Evolutionary conservation across 2,888 invertebrate genomes (phyloP).

Genomic region (Lacanobia oleracea): DNA sequence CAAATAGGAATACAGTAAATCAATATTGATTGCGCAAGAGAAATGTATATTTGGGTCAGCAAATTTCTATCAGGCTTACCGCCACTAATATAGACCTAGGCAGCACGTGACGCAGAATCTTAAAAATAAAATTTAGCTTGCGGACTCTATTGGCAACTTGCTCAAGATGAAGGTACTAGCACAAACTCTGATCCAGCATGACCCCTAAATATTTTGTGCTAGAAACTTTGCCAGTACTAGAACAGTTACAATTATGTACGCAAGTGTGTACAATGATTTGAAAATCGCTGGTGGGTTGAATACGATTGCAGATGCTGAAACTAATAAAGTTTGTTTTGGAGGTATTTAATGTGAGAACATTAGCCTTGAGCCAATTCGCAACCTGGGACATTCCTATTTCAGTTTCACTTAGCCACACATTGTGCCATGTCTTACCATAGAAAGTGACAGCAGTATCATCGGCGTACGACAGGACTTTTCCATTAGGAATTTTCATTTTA

Average conservation of each 20-base stretch:
- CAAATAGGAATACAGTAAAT: conserved; percentile 15
- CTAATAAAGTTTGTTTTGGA: conserved; percentile 1
- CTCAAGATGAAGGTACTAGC: too few relatives aligned
- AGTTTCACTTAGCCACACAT: not conserved
- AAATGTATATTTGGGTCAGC: conserved; percentile 4
- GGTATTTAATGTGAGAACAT: too few relatives aligned
- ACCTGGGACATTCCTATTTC: conserved; percentile 1
- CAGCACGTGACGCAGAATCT: conserved; percentile 5
- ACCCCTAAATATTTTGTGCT: too few relatives aligned
- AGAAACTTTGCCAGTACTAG: too few relatives aligned
- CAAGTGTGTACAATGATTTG: not conserved
- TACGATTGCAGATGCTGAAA: conserved; percentile 12
- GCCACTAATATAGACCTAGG: not conserved
- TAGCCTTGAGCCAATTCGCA: conserved; percentile 5
- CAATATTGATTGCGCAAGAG: conserved; percentile 10
- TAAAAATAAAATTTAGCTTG: conserved; percentile 14
- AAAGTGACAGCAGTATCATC: conserved; percentile 1
- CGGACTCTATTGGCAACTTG: conserved; percentile 3
- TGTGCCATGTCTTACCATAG: not conserved
- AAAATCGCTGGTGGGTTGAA: not conserved
- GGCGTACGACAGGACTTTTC: too few relatives aligned
- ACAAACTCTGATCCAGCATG: too few relatives aligned
- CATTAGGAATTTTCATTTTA: too few relatives aligned
- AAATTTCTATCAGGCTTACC: conserved; percentile 1
- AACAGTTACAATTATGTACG: too few relatives aligned